phyloP scores from a whole-genome alignment of 2,797 vertebrate species.

The Cygnus olor region DNA sequence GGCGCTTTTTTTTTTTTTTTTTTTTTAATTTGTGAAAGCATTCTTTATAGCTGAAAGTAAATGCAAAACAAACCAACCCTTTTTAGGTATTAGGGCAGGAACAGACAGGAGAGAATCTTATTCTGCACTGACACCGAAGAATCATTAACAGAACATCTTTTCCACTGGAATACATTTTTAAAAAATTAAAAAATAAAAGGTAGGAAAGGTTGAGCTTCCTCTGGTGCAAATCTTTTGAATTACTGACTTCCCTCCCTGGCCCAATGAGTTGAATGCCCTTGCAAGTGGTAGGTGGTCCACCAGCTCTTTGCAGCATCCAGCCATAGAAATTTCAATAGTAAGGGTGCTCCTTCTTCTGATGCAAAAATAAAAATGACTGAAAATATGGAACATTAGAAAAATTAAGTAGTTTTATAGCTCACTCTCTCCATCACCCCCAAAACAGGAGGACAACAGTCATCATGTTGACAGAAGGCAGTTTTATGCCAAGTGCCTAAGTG shows the following conservation, averaged over 20 bases:
- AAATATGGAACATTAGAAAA: not conserved
- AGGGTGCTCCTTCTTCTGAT: not conserved
- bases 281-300: not conserved
- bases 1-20: not conserved
- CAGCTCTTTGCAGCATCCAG: not conserved
- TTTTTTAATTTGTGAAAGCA: not conserved
- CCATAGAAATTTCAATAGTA: not conserved
- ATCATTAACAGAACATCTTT: not conserved
- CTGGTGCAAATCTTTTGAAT: not conserved
- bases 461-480: slow-evolving; percentile 31
- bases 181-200: not conserved
- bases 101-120: not conserved
- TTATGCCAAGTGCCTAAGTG: slow-evolving; percentile 25
- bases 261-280: not conserved
- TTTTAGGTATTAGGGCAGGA: not conserved
- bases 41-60: not conserved
- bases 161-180: not conserved
- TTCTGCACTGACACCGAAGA: not conserved
- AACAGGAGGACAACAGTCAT: not conserved
- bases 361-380: not conserved
- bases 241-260: not conserved
- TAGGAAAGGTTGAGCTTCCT: not conserved
- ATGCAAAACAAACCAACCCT: not conserved
- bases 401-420: not conserved
- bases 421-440: not conserved